These are phyloP conservation scores for Drosophila busckii DNA, from an alignment of 1,140 invertebrate genomes.

Conservation along the genomic window DNA sequence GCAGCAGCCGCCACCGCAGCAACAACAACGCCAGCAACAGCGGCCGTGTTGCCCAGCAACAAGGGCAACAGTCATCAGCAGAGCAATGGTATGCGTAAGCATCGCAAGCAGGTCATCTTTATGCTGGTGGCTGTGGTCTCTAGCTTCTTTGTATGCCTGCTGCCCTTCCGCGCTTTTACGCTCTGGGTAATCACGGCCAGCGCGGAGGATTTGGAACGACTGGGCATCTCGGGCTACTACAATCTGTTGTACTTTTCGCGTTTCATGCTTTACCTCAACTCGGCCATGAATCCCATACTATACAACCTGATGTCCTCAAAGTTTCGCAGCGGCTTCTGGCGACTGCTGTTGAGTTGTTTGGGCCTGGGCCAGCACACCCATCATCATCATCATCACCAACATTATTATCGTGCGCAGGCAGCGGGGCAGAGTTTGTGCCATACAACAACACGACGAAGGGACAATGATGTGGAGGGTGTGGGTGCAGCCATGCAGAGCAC, in stretches of 20 bases:
- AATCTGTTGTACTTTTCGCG: constrained; percentile 91
- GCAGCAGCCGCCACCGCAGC: neutral
- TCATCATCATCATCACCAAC: constrained; percentile 40
- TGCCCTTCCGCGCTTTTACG: constrained; percentile 92
- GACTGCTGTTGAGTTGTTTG: constrained; percentile 63
- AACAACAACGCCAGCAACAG: neutral
- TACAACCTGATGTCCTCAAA: constrained; percentile 95
- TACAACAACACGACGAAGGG: constrained; percentile 14
- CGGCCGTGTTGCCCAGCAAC: no score
- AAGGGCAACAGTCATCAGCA: constrained; percentile 69
- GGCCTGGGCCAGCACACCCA: constrained; percentile 47
- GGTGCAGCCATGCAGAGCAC: constrained; percentile 14
- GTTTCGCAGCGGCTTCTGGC: constrained; percentile 89
- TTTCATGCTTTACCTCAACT: constrained; percentile 93
- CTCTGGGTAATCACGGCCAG: constrained; percentile 90
- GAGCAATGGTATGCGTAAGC: constrained; percentile 79
- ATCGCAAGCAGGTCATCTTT: constrained; percentile 88
- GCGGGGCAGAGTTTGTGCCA: constrained; percentile 39
- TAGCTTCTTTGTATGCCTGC: constrained; percentile 92
- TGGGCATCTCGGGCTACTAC: constrained; percentile 91
- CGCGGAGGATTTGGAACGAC: constrained; percentile 81
- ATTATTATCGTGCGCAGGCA: constrained; percentile 17
- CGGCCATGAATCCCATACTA: constrained; percentile 93
- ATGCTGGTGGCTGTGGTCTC: constrained; percentile 94
- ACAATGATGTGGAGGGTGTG: constrained; percentile 32